Evolutionary conservation across 2,888 invertebrate species (phyloP), one percentile per base, ranked within the genome.

Genomic region (Morpho achilles): DNA sequence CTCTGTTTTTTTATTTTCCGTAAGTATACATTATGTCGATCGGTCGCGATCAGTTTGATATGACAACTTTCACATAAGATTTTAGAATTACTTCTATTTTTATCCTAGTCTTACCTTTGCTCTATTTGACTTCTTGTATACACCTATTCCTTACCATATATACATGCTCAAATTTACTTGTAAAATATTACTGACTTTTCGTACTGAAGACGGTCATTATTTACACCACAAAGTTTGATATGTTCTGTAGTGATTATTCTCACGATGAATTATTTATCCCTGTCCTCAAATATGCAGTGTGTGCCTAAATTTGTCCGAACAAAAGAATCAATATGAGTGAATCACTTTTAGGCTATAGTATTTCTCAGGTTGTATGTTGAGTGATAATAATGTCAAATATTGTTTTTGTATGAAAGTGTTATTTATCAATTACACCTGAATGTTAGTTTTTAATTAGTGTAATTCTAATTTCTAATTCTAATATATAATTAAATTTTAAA

Each of bases 1-100:
- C 95, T 80, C 93, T 97, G 77, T 99, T 98, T 94, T 99, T 98
- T 93, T 96, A 96, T 91, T 98, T 96, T 91, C 98, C 98, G 98
- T 99, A 93, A 98, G 98, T 97, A 91, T 84, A 82, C 77, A 82
- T 77, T 76, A 79, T 79, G 76, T 80, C 77, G 75, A 80, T 77
- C 72, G 71, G 70, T 71, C 80, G 75, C 77, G 79, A 80, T 82
- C 80, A 78, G 82, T 84, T 85, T 77, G 76, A 75, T 82, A 83
- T 87, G 84, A 82, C 87, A 87, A 89, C 89, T 89, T 90, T 89
- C 88, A 86, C 87, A 79, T 73, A 73, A 77, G 77, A 81, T 82
- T 79, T 73, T 80, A 77, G 77, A 79, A 77, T 79, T 80, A 74
- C 77, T 81, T 76, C 86, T 86, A 87, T 81, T 80, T 85, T 79